Evolutionary conservation across 2,797 vertebrate species (phyloP).

Genomic region (Acipenser oxyrinchus): DNA sequence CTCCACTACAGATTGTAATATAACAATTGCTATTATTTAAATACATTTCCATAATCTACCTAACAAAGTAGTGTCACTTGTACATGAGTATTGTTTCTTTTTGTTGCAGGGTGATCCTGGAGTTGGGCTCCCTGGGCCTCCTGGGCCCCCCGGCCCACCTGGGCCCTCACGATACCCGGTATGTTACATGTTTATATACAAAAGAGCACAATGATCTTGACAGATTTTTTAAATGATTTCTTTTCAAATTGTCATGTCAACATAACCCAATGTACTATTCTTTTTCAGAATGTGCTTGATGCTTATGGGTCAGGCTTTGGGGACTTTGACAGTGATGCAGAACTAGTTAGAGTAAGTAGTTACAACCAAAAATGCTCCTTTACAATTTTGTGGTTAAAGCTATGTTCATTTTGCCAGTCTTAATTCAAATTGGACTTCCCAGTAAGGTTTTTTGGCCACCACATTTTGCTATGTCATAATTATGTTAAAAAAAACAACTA

Average conservation of each 20-base stretch:
- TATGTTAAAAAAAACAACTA: too few relatives aligned
- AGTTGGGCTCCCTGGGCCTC: slow-evolving; percentile 58
- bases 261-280: background rate
- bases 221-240: too few relatives aligned
- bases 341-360: slow-evolving; percentile 55
- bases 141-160: slow-evolving; percentile 60
- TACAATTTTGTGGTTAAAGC: too few relatives aligned
- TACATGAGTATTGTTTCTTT: background rate
- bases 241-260: too few relatives aligned
- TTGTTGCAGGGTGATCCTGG: slow-evolving; percentile 61
- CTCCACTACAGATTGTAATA: too few relatives aligned
- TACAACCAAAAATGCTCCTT: too few relatives aligned
- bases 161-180: slow-evolving; percentile 39
- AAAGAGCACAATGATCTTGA: background rate
- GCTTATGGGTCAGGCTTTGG: slow-evolving; percentile 70
- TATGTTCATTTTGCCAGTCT: too few relatives aligned
- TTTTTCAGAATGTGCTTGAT: slow-evolving; percentile 59
- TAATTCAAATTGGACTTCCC: too few relatives aligned
- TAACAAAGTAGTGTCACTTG: background rate
- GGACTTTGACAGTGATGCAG: slow-evolving; percentile 58
- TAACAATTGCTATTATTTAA: background rate
- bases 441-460: too few relatives aligned
- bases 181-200: background rate
- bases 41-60: background rate
- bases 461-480: too few relatives aligned